A percentile compares a stretch with the other conserved stretches of the same genome.
These are phyloP conservation scores for Stictonetta naevosa DNA, from an alignment of 2,113 vertebrate species.

Conservation along the genomic window DNA sequence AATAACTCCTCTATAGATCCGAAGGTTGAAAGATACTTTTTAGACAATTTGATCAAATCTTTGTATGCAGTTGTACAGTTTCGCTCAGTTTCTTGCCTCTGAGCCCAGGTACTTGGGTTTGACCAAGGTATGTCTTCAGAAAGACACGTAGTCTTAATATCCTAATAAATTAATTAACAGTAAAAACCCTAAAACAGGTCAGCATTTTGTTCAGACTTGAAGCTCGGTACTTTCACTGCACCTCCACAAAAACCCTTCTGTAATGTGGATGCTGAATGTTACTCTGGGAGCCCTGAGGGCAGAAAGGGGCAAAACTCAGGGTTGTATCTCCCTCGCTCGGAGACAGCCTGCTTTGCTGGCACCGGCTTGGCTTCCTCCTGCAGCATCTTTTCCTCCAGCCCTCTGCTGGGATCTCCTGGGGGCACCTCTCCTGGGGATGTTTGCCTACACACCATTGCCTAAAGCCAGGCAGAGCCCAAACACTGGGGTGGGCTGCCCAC, in stretches of 20 bases:
- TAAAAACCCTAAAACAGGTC: not conserved
- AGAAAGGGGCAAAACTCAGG: not conserved
- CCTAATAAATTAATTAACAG: not conserved
- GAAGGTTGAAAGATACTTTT: not conserved
- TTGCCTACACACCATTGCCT: not conserved
- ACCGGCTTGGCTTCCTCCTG: not conserved
- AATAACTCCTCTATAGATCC: not conserved
- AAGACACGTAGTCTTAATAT: not conserved
- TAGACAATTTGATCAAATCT: not conserved
- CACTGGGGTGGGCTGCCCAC: not conserved
- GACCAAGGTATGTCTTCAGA: not conserved
- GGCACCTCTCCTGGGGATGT: not conserved
- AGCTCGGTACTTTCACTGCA: not conserved
- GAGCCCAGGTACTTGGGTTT: not conserved
- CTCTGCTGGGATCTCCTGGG: not conserved
- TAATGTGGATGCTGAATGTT: fast-evolving
- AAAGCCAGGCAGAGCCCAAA: not conserved
- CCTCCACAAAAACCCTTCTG: not conserved
- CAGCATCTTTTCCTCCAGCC: not conserved
- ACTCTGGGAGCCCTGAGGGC: fast-evolving
- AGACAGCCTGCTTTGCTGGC: not conserved
- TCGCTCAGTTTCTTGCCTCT: not conserved
- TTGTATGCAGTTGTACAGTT: not conserved
- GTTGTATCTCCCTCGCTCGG: not conserved
- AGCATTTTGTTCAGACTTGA: not conserved